Evolutionary conservation across 1,140 invertebrate species (phyloP), one percentile per base, ranked within the genome.

Genomic region (Calliopsis andreniformis): DNA sequence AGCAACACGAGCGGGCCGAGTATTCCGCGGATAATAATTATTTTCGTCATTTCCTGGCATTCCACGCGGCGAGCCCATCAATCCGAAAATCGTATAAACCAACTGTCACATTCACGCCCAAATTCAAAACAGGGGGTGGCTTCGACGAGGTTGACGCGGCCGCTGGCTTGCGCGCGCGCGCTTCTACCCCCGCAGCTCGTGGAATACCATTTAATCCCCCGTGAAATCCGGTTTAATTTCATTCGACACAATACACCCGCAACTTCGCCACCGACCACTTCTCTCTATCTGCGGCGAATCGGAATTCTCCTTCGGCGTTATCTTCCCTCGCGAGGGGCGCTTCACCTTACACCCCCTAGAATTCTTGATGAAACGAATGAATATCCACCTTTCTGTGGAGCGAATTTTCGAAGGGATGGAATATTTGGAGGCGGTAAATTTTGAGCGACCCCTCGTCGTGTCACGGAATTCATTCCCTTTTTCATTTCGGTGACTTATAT

Each of bases 11-110:
- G 18, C 55, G 70, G 76, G 45, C 55, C 62, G 80, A 79, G 72
- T 70, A 69, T 53, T 76, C 51, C 55, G 68, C 80, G 77, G 87
- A 87, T 90, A 87, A 89, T 89, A 89, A 91, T 90, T 90, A 90
- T 90, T 91, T 89, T 90, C 89, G 87, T 89, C 88, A 91, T 91
- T 91, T 91, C 88, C 88, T 89, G 87, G 84, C 82, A 89, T 88
- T 86, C 84, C 80, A 69, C 80, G 76, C 77, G 76, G 78, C 77
- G 70, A 87, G 79, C 80, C 83, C 87, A 89, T 90, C 88, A 89
- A 89, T 89, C 85, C 84, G 81, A 87, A 84, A 89, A 90, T 90
- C 87, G 88, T 89, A 90, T 90, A 90, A 89, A 89, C 88, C 86
- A 83, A 89, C 87, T 89, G 87, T 89, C 88, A 88, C 84, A 80